phyloP scores from a whole-genome alignment of 2,113 vertebrate species.

The Melospiza georgiana region DNA sequence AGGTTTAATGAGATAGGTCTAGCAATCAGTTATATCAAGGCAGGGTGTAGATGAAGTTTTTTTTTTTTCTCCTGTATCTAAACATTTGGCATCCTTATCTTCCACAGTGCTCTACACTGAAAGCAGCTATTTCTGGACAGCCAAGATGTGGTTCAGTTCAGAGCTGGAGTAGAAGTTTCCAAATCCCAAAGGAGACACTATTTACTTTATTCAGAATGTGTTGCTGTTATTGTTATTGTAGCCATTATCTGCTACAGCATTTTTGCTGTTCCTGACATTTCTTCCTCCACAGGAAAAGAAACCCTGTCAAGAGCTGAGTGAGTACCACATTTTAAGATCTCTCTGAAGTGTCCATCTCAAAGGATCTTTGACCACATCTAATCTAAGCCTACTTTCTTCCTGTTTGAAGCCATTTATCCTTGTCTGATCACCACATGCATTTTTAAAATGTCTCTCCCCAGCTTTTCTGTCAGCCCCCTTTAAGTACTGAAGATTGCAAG shows the following conservation, averaged over 20 bases:
- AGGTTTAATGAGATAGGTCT: neutral
- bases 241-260: neutral
- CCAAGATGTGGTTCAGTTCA: neutral
- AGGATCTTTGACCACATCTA: neutral
- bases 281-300: neutral
- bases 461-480: neutral
- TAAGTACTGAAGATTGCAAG: neutral
- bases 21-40: neutral
- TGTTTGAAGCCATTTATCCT: neutral
- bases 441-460: neutral
- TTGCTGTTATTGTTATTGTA: neutral
- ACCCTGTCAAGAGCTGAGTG: neutral
- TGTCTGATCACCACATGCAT: neutral
- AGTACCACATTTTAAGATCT: neutral
- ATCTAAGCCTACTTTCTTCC: neutral
- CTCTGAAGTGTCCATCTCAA: neutral
- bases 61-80: neutral
- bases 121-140: neutral
- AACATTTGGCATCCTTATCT: neutral
- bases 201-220: neutral
- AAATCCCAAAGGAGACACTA: neutral
- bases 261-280: neutral
- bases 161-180: neutral
- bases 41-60: neutral
- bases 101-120: neutral